Base-by-base conservation (phyloP, 2,113 vertebrate species). In the Myotis brandtii region DNA sequence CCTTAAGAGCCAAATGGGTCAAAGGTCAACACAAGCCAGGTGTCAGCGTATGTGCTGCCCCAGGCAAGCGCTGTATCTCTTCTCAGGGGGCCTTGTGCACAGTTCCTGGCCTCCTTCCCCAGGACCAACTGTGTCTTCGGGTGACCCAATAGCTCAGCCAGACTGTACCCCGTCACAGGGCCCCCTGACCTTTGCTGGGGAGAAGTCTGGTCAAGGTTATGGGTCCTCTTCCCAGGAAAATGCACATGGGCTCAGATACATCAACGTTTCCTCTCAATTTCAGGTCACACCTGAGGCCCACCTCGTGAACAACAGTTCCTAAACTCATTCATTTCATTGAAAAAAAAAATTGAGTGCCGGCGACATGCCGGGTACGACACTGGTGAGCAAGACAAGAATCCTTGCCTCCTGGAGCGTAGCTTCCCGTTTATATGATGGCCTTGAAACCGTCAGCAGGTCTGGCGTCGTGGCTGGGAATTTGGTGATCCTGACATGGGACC, bases 401-500 rank as follows among this genome's bases (percentile, higher is more conserved):
- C 82, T 37, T 2, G 0, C 18, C 2, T n/a, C 25, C 0, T 6
- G 21, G 14, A 79, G 4, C 0, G 5, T 6, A 52, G 12, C 6
- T 37, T 54, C 83, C 23, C 11, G 40, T 21, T 37, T 32, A 11
- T 43, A 21, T 18, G 12, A 14, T 0, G 52, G 62, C 18, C 37
- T 16, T 64, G 46, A 37, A 17, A 40, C 1, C 0, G 37, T 54
- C 84, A 20, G 4, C 14, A 52, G 10, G 5, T 52, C 73, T 75
- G 21, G 20, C 4, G 10, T 5, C 20, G 12, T 5, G 2, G 40
- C 76, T 56, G 21, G 52, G 77, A 20, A 85, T 40, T 7, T 8
- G 23, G 69, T 59, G 73, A 86, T 59, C 62, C 40, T 56, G 37
- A 43, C 43, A 2, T 2, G 23, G 48, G 30, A 40, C 16, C 67